Evolutionary conservation across 2,888 invertebrate genomes (phyloP).

Genomic region (Apeira syringaria): DNA sequence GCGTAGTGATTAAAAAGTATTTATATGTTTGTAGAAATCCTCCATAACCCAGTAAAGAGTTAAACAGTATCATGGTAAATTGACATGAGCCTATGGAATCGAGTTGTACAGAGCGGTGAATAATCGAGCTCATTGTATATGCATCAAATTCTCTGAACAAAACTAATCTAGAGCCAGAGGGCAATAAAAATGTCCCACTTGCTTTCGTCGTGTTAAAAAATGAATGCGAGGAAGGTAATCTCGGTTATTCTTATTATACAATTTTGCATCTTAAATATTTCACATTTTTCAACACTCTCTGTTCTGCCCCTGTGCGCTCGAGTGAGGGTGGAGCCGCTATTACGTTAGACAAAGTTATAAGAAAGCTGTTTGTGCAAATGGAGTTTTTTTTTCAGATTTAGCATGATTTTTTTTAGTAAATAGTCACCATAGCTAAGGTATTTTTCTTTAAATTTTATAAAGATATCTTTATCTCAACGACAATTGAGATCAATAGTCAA

Average conservation of each 20-base stretch:
- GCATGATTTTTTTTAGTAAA: too few species aligned
- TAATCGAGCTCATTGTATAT: conserved; percentile 81
- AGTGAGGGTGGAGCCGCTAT: conserved; percentile 60
- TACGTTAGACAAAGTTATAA: conserved; percentile 55
- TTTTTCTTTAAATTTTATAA: too few species aligned
- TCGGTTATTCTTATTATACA: conserved; percentile 77
- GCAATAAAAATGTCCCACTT: conserved; percentile 81
- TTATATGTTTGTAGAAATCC: too few species aligned
- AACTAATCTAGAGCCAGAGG: conserved; percentile 77
- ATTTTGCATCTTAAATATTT: conserved; percentile 76
- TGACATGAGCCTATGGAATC: conserved; percentile 55
- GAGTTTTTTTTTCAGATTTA: too few species aligned
- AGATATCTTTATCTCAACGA: too few species aligned
- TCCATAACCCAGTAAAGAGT: conserved; percentile 24
- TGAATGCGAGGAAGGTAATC: conserved; percentile 79
- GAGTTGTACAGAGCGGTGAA: conserved; percentile 68
- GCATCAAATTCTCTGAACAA: conserved; percentile 82
- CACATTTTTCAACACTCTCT: conserved; percentile 71
- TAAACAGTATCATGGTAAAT: conserved; percentile 61
- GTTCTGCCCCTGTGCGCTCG: conserved; percentile 42
- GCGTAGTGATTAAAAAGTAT: too few species aligned
- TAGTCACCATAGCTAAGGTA: too few species aligned
- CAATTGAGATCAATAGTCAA: too few species aligned
- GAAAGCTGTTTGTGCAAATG: too few species aligned
- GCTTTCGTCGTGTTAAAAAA: conserved; percentile 69